A percentile compares a stretch with the other conserved stretches of the same genome.
These are phyloP conservation scores for Rhysida immarginata DNA, from an alignment of 1,140 invertebrate genomes.

Conservation along the genomic window DNA sequence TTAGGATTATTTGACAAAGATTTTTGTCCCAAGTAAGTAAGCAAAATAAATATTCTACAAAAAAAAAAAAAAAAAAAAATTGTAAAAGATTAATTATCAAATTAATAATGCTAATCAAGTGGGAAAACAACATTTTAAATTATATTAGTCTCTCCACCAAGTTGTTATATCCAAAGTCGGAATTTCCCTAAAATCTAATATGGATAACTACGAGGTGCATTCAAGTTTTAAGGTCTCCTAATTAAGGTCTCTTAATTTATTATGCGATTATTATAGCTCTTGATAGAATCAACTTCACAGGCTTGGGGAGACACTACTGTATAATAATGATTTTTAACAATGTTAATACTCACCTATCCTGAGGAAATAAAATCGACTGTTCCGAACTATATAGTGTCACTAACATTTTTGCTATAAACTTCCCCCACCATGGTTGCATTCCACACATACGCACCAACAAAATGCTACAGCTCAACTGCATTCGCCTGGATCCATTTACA, in stretches of 20 bases:
- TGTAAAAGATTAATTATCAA: not conserved
- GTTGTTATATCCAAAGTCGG: no score
- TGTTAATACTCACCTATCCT: constrained; percentile 70
- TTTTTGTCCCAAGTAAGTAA: constrained; percentile 72
- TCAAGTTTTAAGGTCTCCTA: no score
- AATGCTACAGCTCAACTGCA: constrained; percentile 54
- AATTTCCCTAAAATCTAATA: no score
- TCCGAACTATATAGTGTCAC: constrained; percentile 58
- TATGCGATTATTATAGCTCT: no score
- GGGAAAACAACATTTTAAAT: no score
- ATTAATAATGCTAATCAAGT: no score
- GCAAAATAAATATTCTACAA: constrained; percentile 63
- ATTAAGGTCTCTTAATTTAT: no score
- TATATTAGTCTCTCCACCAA: no score
- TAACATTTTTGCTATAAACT: constrained; percentile 65
- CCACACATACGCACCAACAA: constrained; percentile 63
- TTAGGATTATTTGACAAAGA: constrained; percentile 37
- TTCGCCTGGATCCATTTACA: constrained; percentile 41
- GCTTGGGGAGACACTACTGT: no score
- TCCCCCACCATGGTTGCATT: constrained; percentile 70
- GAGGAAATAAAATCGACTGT: constrained; percentile 59
- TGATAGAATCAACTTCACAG: no score
- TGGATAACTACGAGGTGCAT: no score
- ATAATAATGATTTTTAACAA: no score
- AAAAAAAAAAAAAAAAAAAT: constrained; percentile 16